Conservation (phyloP, 2,797 vertebrate genomes). For the Remorina albescens region DNA sequence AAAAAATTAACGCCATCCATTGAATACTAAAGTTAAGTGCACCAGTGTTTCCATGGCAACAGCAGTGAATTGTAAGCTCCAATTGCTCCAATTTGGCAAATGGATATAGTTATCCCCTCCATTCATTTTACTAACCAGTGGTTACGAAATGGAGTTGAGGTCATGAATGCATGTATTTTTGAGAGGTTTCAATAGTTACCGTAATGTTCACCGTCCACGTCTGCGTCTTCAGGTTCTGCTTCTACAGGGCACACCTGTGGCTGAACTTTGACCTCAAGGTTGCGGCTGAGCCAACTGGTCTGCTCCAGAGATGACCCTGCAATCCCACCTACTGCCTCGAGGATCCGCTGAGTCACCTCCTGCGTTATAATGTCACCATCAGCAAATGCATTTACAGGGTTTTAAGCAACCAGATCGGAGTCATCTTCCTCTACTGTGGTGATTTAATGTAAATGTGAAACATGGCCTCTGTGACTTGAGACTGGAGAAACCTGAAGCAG, state of each 20-base stretch:
- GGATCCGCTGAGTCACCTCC: slow-evolving; percentile 96
- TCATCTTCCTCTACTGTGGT: too few relatives aligned
- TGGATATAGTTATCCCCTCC: neutral
- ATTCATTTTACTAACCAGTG: neutral
- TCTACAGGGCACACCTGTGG: slow-evolving; percentile 91
- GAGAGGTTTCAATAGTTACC: slow-evolving; percentile 77
- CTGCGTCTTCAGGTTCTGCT: slow-evolving; percentile 84
- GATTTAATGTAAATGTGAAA: neutral
- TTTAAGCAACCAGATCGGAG: too few relatives aligned
- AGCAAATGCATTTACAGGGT: neutral
- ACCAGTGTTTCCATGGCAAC: slow-evolving; percentile 10
- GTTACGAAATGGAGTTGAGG: neutral
- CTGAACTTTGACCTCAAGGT: slow-evolving; percentile 96
- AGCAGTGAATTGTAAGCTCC: neutral
- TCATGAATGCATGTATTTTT: neutral
- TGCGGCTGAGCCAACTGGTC: slow-evolving; percentile 98
- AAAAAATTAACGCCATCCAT: neutral
- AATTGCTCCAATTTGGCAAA: neutral
- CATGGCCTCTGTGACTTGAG: neutral
- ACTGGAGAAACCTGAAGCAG: too few relatives aligned
- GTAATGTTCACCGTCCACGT: slow-evolving; percentile 79
- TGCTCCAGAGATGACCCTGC: slow-evolving; percentile 97
- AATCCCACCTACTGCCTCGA: slow-evolving; percentile 93
- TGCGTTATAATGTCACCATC: slow-evolving; percentile 54
- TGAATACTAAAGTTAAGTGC: neutral